Base-by-base conservation (phyloP, 2,888 invertebrate species). In the Trissolcus brochymenae region DNA sequence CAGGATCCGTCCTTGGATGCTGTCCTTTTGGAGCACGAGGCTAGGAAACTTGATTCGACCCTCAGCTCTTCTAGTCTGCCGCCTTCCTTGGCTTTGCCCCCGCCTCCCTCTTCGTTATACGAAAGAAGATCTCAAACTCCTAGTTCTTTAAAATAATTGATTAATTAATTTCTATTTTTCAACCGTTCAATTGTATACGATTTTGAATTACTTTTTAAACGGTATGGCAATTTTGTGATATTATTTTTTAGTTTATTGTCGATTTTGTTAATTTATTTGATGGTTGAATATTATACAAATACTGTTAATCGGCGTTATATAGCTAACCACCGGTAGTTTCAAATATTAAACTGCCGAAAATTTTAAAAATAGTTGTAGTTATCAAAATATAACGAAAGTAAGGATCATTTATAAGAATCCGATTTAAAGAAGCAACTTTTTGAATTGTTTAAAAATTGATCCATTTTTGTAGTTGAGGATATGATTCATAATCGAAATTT, bases 1-100 rank as follows among this genome's bases (percentile, higher is more conserved):
- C 94, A 94, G 90, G 97, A 98, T 89, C 96, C 96, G 1, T 93
- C 94, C 0, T 90, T 97, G 62, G 97, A 97, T 90, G 94, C 96
- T 0, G 92, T 95, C 80, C 92, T 97, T 0, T 90, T 98, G 85
- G 97, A 98, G 87, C 96, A 95, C 86, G 98, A 98, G 90, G 95
- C 97, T 6, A 91, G 96, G 82, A 96, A 92, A 82, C 89, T 93
- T 71, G 92, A 92, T 81, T 91, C 90, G 6, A 90, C 92, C 9
- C 76, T 88, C 13, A 89, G 83, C 72, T 86, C 84, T 11, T 78
- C 86, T 19, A 89, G 88, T 76, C 80, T 87, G 73, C 86, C 88
- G 4, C 88, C 88, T 7, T 85, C 87, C n/a, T 81, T 88, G 59
- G 84, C 84, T 21, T 80, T 88, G 55, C 87, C 88, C 35, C 81